Evolutionary conservation across 2,113 vertebrate species (phyloP), one percentile per base, ranked within the genome.

Genomic region (Chloroceryle aenea): DNA sequence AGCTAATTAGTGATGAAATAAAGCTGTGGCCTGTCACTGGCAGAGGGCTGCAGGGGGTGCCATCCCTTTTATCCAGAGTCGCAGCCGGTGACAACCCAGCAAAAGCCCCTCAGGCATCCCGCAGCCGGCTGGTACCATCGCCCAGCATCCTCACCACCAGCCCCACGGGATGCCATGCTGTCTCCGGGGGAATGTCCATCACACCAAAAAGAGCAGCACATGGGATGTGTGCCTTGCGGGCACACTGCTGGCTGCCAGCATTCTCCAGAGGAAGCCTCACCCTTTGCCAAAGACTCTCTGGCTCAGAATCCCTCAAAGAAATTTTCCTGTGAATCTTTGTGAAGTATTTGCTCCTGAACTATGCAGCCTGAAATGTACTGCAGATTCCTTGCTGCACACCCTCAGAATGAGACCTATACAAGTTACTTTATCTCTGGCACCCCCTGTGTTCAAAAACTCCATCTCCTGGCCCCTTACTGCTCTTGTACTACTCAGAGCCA

Each of bases 1-100:
- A 91, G 87, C 77, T 94, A 93, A 87, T 87, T 56, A 91, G 92
- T 30, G 92, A 84, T 74, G 38, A 94, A 93, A 87, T n/a, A 64
- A 93, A 94, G 87, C 90, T 14, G 36, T 62, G 77, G 48, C 21
- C 79, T 74, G 56, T 62, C 79, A 14, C 15, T 7, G 73, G 64
- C 61, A 30, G 72, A 56, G 27, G 52, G 62, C 88, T n/a, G 75
- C 2, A 0, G 81, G 58, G 59, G 76, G 6, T 91, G 94, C 80
- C 87, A 32, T 8, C 25, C 72, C 80, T 95, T 95, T 93, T 50
- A 95, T 89, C 12, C 47, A 3, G 5, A 18, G 23, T 3, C 0
- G 1, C 92, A 83, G 94, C 12, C 2, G 6, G 58, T 72, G 84
- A 61, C 80, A 91, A 67, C 72, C 0, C 8, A 9, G 92, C 63